Base-by-base conservation (phyloP, 1,140 invertebrate species). In the Trachelipus rathkii region DNA sequence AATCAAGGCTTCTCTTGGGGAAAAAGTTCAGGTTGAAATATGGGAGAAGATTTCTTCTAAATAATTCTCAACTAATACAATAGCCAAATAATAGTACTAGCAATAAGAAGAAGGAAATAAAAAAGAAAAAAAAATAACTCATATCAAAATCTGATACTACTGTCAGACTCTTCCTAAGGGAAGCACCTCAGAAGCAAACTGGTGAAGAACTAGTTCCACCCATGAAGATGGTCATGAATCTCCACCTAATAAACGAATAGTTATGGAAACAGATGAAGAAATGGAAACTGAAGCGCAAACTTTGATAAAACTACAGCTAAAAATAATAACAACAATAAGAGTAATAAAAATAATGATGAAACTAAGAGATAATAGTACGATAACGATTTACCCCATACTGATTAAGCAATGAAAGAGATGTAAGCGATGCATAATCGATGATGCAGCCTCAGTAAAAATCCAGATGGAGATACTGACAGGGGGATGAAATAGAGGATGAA, bases 71-170 rank as follows among this genome's bases (percentile, higher is more conserved):
- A 21, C 60, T n/a, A n/a, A 71, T 21, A 45, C 24, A 7, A 44
- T 50, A 33, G 10, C 45, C n/a, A n/a, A n/a, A 33, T 8, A 66
- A 11, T 15, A 43, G 19, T 10, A 33, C 9, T 71, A 43, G 19
- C 24, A 10, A 13, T 44, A 19, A 15, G n/a, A n/a, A 72, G 23
- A 15, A 13, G 46, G 15, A 43, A 66, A 23, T n/a, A 72, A 43
- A 33, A 24, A 33, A 44, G 50, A 44, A 70, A 53, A 73, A n/a
- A 45, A 45, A 60, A 73, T 69, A 66, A 10, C 33, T 44, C 19
- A 10, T 19, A 73, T 21, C 53, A 46, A 46, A 43, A 66, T 45
- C 15, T 43, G 66, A 10, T 10, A 44, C 33, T 33, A 3, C 33
- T 3, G 33, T 33, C 6, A n/a, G 33, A 33, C 33, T 3, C 33